Percentiles rank a stretch among this genome's conserved stretches.
Conservation (phyloP, 2,888 invertebrate species). For the Cremastinae sp. region DNA sequence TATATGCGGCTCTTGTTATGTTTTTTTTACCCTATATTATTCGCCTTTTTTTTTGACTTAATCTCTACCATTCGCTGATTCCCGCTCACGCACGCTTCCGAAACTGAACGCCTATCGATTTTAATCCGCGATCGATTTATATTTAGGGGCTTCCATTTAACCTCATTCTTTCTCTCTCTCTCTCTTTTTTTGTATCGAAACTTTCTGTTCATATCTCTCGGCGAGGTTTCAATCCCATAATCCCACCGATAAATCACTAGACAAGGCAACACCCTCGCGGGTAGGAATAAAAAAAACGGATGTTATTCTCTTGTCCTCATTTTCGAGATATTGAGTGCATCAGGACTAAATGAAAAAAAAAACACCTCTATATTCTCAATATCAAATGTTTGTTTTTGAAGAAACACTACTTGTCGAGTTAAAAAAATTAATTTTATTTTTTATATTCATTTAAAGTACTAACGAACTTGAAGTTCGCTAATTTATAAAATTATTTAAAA, state of each 20-base stretch:
- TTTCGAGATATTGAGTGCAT: neutral
- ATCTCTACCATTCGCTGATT: conserved; percentile 14
- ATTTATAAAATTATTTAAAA: too few species aligned
- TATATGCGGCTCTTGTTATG: conserved; percentile 27
- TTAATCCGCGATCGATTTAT: conserved; percentile 55
- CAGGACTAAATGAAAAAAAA: neutral
- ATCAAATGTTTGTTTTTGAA: too few species aligned
- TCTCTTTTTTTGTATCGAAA: conserved; percentile 11
- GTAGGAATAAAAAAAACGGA: conserved; percentile 2
- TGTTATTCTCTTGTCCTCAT: conserved; percentile 20
- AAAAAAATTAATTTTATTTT: too few species aligned
- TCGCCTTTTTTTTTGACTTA: conserved; percentile 21
- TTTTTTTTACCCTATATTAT: conserved; percentile 26
- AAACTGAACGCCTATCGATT: conserved; percentile 33
- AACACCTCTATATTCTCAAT: too few species aligned
- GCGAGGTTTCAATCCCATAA: conserved; percentile 32
- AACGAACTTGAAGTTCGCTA: too few species aligned
- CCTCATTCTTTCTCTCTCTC: neutral
- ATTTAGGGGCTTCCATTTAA: conserved; percentile 30
- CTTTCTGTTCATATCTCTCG: conserved; percentile 21
- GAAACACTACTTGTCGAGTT: too few species aligned
- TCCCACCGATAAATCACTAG: conserved; percentile 47
- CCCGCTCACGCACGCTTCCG: neutral
- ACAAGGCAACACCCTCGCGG: conserved; percentile 2
- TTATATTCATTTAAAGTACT: too few species aligned